Conservation (phyloP, 2,888 invertebrate genomes). For the Chloroclysta siterata region DNA sequence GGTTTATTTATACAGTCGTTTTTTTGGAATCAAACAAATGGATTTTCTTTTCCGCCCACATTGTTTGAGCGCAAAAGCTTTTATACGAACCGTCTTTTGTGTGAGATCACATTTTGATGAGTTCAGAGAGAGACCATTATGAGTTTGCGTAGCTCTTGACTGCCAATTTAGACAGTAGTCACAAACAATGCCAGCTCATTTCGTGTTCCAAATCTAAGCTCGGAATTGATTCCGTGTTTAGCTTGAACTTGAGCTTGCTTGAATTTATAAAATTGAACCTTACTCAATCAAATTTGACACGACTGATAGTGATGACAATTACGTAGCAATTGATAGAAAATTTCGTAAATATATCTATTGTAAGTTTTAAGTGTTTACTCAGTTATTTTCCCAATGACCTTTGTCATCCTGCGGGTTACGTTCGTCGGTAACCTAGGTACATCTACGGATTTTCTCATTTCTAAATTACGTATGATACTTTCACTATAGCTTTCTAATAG, state of each 20-base stretch:
- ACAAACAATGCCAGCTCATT: neutral
- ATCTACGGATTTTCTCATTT: too few relatives aligned
- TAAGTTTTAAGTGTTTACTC: too few relatives aligned
- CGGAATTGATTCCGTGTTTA: neutral
- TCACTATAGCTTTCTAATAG: too few relatives aligned
- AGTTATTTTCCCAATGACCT: too few relatives aligned
- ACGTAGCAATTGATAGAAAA: neutral
- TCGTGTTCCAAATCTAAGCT: neutral
- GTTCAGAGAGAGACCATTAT: constrained; percentile 4
- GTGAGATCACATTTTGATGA: constrained; percentile 12
- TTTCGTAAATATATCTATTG: neutral
- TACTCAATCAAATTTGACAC: neutral
- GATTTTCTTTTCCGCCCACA: neutral
- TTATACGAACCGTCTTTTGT: constrained; percentile 5
- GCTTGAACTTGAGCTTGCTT: neutral
- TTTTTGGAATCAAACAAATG: neutral
- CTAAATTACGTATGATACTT: too few relatives aligned
- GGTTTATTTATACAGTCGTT: neutral
- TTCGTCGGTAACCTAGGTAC: too few relatives aligned
- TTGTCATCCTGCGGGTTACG: too few relatives aligned
- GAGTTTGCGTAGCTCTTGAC: constrained; percentile 6
- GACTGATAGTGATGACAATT: neutral
- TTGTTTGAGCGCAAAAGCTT: constrained; percentile 6
- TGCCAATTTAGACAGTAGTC: neutral
- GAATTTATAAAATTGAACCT: neutral